Base-by-base conservation (phyloP, 2,888 invertebrate genomes). In the Scaptodrosophila latifasciaeformis region DNA sequence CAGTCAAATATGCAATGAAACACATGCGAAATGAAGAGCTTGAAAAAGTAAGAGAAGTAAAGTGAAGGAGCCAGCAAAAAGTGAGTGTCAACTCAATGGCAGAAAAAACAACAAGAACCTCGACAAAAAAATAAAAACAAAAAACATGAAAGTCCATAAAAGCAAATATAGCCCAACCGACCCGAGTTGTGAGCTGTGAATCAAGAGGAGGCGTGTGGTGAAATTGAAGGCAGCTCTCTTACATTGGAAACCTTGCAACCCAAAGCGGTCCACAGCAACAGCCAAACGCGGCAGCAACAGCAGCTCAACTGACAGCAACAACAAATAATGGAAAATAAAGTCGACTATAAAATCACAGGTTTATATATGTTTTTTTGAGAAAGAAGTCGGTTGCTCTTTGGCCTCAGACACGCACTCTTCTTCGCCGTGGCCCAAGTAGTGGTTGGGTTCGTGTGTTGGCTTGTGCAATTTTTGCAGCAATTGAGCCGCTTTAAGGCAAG, bases 341-440 rank as follows among this genome's bases (percentile, higher is more conserved):
- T 68, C 57, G 54, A 60, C 72, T 64, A 78, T 70, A 75, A 78
- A 78, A 75, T 78, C 79, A 66, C 64, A 72, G 78, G 78, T 72
- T 75, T 75, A 72, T 68, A 63, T 69, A 45, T 54, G 58, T 57
- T 49, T 62, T 57, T 58, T 51, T 27, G 53, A 43, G 48, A 52
- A 47, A 19, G 52, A 21, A 31, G 13, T 29, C 49, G n/a, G n/a
- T n/a, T n/a, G 40, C 39, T 53, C 34, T 59, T 52, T 57, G 53
- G 42, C 55, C 54, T 47, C 34, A 34, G 56, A 49, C 56, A 56
- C 43, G 30, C 31, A 12, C 13, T 46, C 17, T 13, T 44, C 30
- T 34, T 46, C 21, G 21, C 13, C 10, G 17, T 44, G 18, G 44
- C 17, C 35, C 18, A 50, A 54, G 34, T 44, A 17, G 12, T 46